Base-by-base conservation (phyloP, 2,113 vertebrate genomes). In the Colius striatus region DNA sequence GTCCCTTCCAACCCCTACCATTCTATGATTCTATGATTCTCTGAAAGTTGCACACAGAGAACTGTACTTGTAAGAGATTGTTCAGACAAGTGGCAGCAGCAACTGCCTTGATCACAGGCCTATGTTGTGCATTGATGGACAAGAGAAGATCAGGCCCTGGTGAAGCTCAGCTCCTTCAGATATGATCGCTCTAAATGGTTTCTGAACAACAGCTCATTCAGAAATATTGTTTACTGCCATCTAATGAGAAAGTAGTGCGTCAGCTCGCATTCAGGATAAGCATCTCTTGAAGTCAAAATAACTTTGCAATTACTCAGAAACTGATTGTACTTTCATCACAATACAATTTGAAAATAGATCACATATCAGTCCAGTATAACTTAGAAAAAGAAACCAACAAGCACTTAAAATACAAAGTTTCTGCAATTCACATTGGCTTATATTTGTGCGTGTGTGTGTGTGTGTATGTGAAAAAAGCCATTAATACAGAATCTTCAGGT, bases 231-330 rank as follows among this genome's bases (percentile, higher is more conserved):
- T 94, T 86, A 78, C 72, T 63, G 72, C 14, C 45, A 58, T 62
- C 90, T n/a, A 89, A 20, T 79, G 73, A 79, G 61, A 79, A 86
- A 87, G 53, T 36, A 65, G 71, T 75, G 57, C 57, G 73, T 79
- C 76, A 79, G 72, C 76, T 92, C 61, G 25, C 76, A 87, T 86
- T 90, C 79, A 58, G 92, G 95, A 90, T 96, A 95, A 91, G 74
- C 62, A 89, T 79, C 92, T 95, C 84, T 50, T 71, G 51, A 77
- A 91, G 71, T 62, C 45, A 92, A 82, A 95, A 93, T 90, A 80
- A 93, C 90, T 95, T 87, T 92, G 68, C 53, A 95, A 65, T 92
- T 92, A 68, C 66, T 84, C n/a, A 41, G 88, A 84, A 89, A 72
- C 53, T 30, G 50, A 87, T 86, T 88, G 58, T 75, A n/a, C 57